Conservation (phyloP, 2,888 invertebrate species). For the Phragmatobia fuliginosa region DNA sequence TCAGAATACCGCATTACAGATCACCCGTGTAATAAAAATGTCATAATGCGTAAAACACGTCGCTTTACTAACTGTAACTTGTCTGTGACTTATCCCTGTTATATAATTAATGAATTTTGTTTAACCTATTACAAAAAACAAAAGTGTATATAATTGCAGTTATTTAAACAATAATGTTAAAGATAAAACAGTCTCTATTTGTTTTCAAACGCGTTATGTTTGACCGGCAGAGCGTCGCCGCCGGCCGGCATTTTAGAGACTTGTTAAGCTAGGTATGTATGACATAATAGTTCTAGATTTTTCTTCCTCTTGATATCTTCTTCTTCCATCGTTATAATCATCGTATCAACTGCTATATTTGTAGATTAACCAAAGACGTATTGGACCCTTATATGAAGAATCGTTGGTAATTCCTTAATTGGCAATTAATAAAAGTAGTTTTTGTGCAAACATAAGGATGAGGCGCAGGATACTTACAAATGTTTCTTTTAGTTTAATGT, state of each 20-base stretch:
- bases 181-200: background rate
- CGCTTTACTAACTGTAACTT: background rate
- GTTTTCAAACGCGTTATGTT: constrained; percentile 14
- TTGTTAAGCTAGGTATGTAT: background rate
- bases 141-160: background rate
- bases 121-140: background rate
- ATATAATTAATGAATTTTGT: background rate
- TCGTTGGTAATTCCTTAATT: background rate
- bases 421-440: background rate
- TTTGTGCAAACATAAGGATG: background rate
- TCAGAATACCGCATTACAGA: background rate
- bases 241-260: constrained; percentile 22
- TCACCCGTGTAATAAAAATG: background rate
- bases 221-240: constrained; percentile 8
- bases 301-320: background rate
- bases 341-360: background rate
- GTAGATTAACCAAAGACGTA: background rate
- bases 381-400: background rate
- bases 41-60: constrained; percentile 16
- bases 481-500: background rate
- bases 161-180: background rate
- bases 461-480: background rate
- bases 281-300: constrained; percentile 15
- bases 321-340: background rate
- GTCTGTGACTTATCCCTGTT: background rate